phyloP scores from a whole-genome alignment of 2,113 vertebrate genomes.

The Alaudala cheleensis region DNA sequence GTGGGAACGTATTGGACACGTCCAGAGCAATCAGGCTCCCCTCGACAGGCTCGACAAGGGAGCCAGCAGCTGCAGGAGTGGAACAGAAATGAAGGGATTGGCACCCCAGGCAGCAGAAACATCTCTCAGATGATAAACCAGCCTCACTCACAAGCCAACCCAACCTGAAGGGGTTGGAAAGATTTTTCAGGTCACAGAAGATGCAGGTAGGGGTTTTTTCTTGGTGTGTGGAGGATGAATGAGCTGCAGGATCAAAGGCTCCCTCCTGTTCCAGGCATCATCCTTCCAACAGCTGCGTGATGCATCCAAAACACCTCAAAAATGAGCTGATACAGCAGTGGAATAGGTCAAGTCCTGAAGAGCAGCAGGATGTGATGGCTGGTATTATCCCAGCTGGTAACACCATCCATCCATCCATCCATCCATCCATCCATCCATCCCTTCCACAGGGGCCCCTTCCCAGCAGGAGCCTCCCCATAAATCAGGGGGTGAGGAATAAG shows the following conservation, averaged over 20 bases:
- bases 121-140: not conserved
- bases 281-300: not conserved
- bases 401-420: not conserved
- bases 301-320: not conserved
- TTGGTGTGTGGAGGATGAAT: not conserved
- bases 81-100: not conserved
- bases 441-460: constrained; percentile 1
- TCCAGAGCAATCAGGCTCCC: not conserved
- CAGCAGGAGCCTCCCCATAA: constrained; percentile 64
- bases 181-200: not conserved
- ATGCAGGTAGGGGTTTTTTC: not conserved
- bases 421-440: not conserved
- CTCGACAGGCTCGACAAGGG: not conserved
- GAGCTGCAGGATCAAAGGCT: not conserved
- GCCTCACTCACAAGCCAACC: not conserved
- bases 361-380: not conserved
- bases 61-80: not conserved
- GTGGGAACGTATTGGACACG: not conserved
- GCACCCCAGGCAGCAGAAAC: not conserved
- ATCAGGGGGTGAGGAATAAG: constrained; percentile 65
- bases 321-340: constrained; percentile 17
- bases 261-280: not conserved
- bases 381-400: not conserved
- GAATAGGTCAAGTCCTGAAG: not conserved
- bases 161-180: not conserved